Evolutionary conservation across 2,888 invertebrate species (phyloP).

Genomic region (Drosophila pseudotalamancana): DNA sequence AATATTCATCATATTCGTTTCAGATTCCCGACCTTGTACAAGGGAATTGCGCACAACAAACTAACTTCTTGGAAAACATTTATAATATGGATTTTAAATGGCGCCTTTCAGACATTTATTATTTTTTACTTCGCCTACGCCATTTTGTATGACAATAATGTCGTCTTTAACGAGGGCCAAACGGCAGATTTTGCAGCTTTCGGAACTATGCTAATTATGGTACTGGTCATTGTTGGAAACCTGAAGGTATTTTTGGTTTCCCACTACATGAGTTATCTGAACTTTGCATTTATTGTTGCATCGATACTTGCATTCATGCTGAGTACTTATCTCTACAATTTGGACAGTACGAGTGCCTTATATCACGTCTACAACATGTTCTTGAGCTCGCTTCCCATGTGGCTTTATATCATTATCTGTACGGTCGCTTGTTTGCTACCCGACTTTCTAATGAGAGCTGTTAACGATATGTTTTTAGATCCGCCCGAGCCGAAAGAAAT

Average conservation of each 20-base stretch:
- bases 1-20: conserved; percentile 59
- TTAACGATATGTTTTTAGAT: conserved; percentile 60
- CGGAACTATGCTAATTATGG: conserved; percentile 86
- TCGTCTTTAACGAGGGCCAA: conserved; percentile 85
- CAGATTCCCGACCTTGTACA: conserved; percentile 88
- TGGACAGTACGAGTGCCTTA: conserved; percentile 85
- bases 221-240: conserved; percentile 86
- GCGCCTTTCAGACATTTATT: conserved; percentile 87
- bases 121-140: conserved; percentile 86
- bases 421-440: conserved; percentile 86
- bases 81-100: conserved; percentile 86
- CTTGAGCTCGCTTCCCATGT: conserved; percentile 86
- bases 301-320: conserved; percentile 86
- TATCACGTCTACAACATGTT: conserved; percentile 86
- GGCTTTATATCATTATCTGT: conserved; percentile 85
- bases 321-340: conserved; percentile 86
- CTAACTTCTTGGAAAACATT: conserved; percentile 87
- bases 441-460: conserved; percentile 83
- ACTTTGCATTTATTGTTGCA: conserved; percentile 85
- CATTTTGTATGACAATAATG: conserved; percentile 83
- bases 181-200: conserved; percentile 85
- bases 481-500: not conserved
- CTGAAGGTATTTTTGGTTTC: conserved; percentile 87
- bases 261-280: conserved; percentile 86
- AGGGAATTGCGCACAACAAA: conserved; percentile 86